Conservation (phyloP, 2,888 invertebrate genomes). For the Eupithecia dodoneata region DNA sequence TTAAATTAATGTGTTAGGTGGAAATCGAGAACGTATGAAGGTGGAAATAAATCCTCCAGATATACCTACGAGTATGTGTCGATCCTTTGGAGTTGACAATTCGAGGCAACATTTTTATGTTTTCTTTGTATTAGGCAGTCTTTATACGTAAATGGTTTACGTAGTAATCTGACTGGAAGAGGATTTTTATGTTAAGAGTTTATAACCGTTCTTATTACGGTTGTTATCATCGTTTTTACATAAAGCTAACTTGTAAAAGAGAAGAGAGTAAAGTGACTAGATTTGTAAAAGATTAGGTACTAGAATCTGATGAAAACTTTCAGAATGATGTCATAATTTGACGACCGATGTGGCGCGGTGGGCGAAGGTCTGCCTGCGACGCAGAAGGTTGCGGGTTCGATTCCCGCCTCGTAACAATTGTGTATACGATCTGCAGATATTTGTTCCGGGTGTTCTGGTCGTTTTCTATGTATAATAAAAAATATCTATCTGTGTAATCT, state of each 20-base stretch:
- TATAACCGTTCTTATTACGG: not conserved
- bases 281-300: not conserved
- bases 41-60: constrained; percentile 80
- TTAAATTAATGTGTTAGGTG: constrained; percentile 82
- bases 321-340: not conserved
- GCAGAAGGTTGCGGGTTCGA: no score
- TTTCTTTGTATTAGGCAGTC: constrained; percentile 49
- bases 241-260: not conserved
- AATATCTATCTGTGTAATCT: no score
- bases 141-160: constrained; percentile 40
- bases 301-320: not conserved
- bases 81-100: constrained; percentile 75
- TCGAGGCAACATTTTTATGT: constrained; percentile 75
- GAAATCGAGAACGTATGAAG: constrained; percentile 79
- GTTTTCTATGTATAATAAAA: no score
- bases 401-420: no score
- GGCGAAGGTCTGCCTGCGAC: no score
- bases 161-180: constrained; percentile 23
- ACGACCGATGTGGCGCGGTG: no score
- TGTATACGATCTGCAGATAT: no score
- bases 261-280: no score
- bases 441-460: no score
- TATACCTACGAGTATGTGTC: constrained; percentile 76
- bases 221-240: not conserved
- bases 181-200: not conserved